phyloP scores from a whole-genome alignment of 2,113 vertebrate species.

The Puffinus mauretanicus region DNA sequence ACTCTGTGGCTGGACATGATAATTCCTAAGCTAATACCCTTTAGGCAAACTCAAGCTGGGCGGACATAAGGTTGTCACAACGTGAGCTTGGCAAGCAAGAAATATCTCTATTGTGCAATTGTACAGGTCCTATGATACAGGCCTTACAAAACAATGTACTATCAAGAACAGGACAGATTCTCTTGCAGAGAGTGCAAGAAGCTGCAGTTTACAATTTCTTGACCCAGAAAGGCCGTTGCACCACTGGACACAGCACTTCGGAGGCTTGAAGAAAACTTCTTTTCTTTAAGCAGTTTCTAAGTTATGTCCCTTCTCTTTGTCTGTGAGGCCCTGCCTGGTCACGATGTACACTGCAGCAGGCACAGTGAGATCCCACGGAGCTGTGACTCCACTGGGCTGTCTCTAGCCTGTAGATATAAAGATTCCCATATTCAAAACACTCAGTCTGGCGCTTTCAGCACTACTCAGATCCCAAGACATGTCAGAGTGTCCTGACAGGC shows the following conservation, averaged over 20 bases:
- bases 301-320: background rate
- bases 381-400: background rate
- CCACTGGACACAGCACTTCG: background rate
- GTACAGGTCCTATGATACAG: background rate
- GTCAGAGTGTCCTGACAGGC: slow-evolving; percentile 25
- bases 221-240: background rate
- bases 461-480: background rate
- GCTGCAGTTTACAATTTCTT: background rate
- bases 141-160: background rate
- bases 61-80: background rate
- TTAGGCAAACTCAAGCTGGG: background rate
- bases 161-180: background rate
- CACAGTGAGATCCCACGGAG: background rate
- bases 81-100: background rate
- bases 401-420: background rate
- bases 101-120: background rate
- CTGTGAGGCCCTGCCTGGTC: background rate
- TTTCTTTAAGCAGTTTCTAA: background rate
- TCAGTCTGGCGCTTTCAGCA: background rate
- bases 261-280: background rate
- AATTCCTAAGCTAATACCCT: background rate
- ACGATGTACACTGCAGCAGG: background rate
- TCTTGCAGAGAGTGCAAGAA: background rate
- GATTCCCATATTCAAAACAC: background rate
- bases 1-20: background rate